Base-by-base conservation (phyloP, 2,888 invertebrate species). In the Alcis repandata region DNA sequence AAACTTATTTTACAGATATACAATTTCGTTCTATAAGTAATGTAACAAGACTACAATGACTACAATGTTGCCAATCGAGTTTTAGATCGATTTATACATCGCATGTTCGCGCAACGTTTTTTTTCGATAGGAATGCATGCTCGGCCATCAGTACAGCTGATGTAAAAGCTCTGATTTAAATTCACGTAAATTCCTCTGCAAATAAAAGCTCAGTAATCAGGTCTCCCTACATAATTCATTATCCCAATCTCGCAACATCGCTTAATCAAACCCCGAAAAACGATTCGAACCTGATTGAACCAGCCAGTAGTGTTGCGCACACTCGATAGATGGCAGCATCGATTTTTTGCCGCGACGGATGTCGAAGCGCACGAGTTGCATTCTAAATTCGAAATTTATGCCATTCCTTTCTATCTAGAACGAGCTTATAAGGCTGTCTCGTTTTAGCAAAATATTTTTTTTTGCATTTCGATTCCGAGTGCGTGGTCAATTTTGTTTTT, bases 391-490 rank as follows among this genome's bases (percentile, higher is more conserved):
- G 82, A 85, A 84, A 87, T 84, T 83, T 85, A 79, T 77, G 73
- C 84, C 79, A 79, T 89, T 80, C 84, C 85, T 74, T 78, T 89
- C 88, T 84, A 80, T 80, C 87, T 76, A 75, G 72, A 77, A 72
- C 75, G 72, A 62, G 70, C 68, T 69, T 75, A 82, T 86, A 76
- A 70, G 61, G 66, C 81, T 75, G 76, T 92, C 90, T 85, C 89
- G 76, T 76, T 92, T 85, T 72, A 74, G 80, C 84, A 80, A 85
- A 86, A 87, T 82, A 82, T 88, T 83, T 91, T 92, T 62, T 92
- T 91, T 91, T 92, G 90, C 91, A 91, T 92, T 92, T 92, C 89
- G 86, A 92, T 92, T 92, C 90, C 79, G 85, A 88, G 82, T 89
- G 91, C 92, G 90, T 88, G 86, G 88, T 86, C 87, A 88, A 88